A percentile compares a stretch with the other conserved stretches of the same genome.
phyloP scores from a whole-genome alignment of 1,140 invertebrate species.

The Eriosoma lanigerum region DNA sequence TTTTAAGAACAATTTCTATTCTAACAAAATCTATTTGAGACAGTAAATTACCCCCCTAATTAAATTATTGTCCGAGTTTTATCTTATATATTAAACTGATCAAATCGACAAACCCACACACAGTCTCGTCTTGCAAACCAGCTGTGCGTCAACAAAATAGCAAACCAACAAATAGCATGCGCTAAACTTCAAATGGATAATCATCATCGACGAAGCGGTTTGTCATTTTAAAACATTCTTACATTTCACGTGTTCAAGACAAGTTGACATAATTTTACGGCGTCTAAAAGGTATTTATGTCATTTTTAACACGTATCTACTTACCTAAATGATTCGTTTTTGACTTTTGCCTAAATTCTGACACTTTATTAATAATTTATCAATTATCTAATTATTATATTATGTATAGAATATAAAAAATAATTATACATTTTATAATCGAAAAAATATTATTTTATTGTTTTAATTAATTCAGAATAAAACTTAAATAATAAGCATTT shows the following conservation, averaged over 20 bases:
- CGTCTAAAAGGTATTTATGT: background rate
- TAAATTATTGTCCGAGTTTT: too few species aligned
- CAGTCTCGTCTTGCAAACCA: background rate
- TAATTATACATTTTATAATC: background rate
- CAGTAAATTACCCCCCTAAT: too few species aligned
- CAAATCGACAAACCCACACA: too few species aligned
- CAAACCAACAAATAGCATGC: constrained; percentile 17
- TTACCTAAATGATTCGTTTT: background rate
- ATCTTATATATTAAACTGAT: too few species aligned
- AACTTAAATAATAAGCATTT: too few species aligned
- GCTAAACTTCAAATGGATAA: background rate
- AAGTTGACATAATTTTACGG: background rate
- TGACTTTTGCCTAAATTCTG: background rate
- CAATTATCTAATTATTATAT: background rate
- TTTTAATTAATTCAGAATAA: too few species aligned
- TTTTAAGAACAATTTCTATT: too few species aligned
- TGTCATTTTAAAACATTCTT: background rate
- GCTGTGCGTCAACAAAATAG: background rate
- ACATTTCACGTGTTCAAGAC: background rate
- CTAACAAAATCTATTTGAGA: too few species aligned
- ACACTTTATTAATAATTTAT: background rate
- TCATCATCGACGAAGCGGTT: background rate
- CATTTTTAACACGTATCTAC: background rate
- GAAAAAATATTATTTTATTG: too few species aligned
- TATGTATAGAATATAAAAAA: background rate